Evolutionary conservation across 2,888 invertebrate species (phyloP).

Genomic region (Pediacus dermestoides): DNA sequence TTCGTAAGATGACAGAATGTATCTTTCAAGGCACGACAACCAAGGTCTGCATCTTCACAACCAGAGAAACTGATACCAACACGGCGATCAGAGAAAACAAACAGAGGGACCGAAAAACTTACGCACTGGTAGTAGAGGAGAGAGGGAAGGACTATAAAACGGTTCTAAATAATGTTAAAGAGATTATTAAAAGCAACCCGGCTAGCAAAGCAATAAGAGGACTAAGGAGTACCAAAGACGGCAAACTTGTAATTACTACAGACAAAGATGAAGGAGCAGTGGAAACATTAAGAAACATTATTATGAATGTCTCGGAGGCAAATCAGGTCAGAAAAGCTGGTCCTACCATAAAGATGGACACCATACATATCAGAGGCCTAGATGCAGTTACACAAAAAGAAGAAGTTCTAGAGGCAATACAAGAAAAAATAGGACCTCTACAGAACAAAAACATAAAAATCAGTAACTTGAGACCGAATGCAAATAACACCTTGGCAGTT

Average conservation of each 20-base stretch:
- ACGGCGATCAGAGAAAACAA: no score
- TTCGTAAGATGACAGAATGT: no score
- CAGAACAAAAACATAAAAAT: conserved; percentile 1
- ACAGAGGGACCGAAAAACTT: no score
- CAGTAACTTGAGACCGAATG: conserved; percentile 3
- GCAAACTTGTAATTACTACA: conserved; percentile 11
- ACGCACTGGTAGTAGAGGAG: no score
- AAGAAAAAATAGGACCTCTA: neutral
- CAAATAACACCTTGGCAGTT: conserved; percentile 4
- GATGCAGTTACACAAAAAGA: conserved; percentile 4
- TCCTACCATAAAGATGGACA: neutral
- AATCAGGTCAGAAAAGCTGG: conserved; percentile 2
- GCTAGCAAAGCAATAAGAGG: conserved; percentile 5
- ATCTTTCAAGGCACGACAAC: no score
- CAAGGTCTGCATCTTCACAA: no score
- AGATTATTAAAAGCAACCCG: conserved; percentile 1
- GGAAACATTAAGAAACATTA: neutral
- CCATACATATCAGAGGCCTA: conserved; percentile 1
- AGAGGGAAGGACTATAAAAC: conserved; percentile 6
- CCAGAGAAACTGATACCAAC: no score
- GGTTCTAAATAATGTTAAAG: conserved; percentile 4
- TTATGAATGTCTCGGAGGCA: neutral
- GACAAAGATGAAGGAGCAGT: conserved; percentile 8
- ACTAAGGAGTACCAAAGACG: conserved; percentile 10
- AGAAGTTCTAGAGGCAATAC: conserved; percentile 1